Base-by-base conservation (phyloP, 2,113 vertebrate genomes). In the Meles meles region DNA sequence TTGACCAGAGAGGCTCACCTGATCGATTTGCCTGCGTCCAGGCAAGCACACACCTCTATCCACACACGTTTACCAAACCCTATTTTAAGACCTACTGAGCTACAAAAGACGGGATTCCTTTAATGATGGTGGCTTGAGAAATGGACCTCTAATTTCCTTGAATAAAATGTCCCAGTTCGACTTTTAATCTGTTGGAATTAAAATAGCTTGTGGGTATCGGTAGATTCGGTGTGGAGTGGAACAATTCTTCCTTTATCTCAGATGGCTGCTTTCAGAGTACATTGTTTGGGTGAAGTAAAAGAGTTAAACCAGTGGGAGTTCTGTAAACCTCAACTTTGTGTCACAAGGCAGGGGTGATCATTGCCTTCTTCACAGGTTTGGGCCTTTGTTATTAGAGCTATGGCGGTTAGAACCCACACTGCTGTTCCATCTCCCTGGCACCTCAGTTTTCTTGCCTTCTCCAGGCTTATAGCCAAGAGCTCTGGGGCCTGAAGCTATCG, bases 161-260 rank as follows among this genome's bases (percentile, higher is more conserved):
- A 84, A 74, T 47, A 71, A 42, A 90, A 42, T 74, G n/a, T 87
- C 61, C 37, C 81, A 74, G n/a, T n/a, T 81, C 49, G 17, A 13
- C 65, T 97, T 95, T 92, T 49, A n/a, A 90, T 93, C 91, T 74
- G 39, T 5, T 82, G 42, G 27, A 90, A 37, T 90, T 84, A 71
- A 95, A 76, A 86, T 65, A 96, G 21, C 25, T 82, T 89, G 34
- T 92, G 42, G 23, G 31, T 95, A 87, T 80, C 76, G 61, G 27
- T 67, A 47, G 65, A 39, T 69, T 81, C 59, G 59, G 34, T 42
- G 92, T 94, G 57, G 31, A 83, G 3, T 15, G 8, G 37, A 21
- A 4, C 11, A 84, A 4, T 82, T 47, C 88, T 85, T 79, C 52
- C 59, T 97, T 81, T 85, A 82, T 61, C 63, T 94, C 27, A 91